Percentiles rank a stretch among this genome's conserved stretches.
These are phyloP conservation scores for Vicugna pacos DNA, from an alignment of 2,113 vertebrate species.

Conservation along the genomic window DNA sequence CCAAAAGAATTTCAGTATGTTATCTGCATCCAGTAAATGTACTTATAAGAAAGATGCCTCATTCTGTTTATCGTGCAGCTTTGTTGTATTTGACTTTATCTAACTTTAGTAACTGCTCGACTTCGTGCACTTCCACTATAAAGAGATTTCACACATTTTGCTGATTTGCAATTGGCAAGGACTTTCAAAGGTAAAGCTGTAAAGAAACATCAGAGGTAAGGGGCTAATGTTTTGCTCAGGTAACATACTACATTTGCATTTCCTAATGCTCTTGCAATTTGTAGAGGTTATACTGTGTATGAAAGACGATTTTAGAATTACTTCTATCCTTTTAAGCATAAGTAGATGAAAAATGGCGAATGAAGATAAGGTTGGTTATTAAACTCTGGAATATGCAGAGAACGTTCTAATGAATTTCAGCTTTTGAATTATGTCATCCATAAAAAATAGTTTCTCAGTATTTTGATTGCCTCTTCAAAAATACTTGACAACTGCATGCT, in stretches of 20 bases:
- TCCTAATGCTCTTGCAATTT: slow-evolving; percentile 30
- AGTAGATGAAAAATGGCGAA: slow-evolving; percentile 58
- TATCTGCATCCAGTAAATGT: not conserved
- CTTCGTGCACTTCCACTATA: not conserved
- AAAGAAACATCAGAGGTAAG: not conserved
- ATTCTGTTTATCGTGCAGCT: not conserved
- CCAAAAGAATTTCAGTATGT: not conserved
- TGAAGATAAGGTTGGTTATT: slow-evolving; percentile 69
- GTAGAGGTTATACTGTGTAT: slow-evolving; percentile 43
- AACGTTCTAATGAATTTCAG: slow-evolving; percentile 61
- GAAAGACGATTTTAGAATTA: slow-evolving; percentile 64
- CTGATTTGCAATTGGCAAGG: slow-evolving; percentile 14
- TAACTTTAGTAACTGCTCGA: slow-evolving; percentile 28
- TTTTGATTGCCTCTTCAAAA: slow-evolving; percentile 72
- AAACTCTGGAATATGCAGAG: slow-evolving; percentile 52
- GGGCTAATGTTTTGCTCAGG: not conserved
- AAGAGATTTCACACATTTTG: slow-evolving; percentile 26
- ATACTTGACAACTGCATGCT: slow-evolving; percentile 48
- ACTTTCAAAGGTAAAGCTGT: slow-evolving; percentile 17
- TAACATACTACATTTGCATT: slow-evolving; percentile 58
- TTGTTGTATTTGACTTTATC: not conserved
- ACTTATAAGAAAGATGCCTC: not conserved
- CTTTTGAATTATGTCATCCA: slow-evolving; percentile 60
- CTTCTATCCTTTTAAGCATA: slow-evolving; percentile 55
- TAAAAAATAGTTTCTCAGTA: slow-evolving; percentile 58